Conservation (phyloP, 2,888 invertebrate genomes). For the Apoderus coryli region DNA sequence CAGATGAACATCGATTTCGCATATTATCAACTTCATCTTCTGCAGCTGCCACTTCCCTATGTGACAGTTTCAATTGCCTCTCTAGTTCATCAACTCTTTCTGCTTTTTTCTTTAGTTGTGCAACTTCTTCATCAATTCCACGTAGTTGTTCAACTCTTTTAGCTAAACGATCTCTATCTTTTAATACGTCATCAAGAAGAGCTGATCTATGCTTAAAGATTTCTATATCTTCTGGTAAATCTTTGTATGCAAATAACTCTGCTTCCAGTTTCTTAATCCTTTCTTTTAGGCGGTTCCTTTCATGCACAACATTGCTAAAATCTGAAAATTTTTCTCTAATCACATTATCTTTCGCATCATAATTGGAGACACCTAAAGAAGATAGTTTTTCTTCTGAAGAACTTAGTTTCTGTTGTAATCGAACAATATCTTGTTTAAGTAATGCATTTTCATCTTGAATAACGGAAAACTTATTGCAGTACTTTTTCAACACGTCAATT, state of each 20-base stretch:
- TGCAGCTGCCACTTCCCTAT: slow-evolving; percentile 13
- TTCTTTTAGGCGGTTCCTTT: slow-evolving; percentile 22
- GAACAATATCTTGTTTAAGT: slow-evolving; percentile 24
- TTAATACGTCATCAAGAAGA: slow-evolving; percentile 23
- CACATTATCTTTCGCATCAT: too few species aligned
- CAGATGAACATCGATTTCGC: slow-evolving; percentile 16
- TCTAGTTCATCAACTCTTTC: slow-evolving; percentile 22
- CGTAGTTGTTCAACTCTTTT: slow-evolving; percentile 21
- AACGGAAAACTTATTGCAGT: slow-evolving; percentile 25
- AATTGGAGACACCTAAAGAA: too few species aligned
- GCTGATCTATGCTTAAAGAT: slow-evolving; percentile 22
- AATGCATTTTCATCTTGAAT: slow-evolving; percentile 27
- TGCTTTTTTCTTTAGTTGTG: slow-evolving; percentile 17
- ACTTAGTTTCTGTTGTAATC: slow-evolving; percentile 19
- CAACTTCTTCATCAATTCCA: slow-evolving; percentile 21
- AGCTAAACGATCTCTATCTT: slow-evolving; percentile 22
- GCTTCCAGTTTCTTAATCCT: slow-evolving; percentile 23
- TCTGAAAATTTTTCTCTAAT: slow-evolving; percentile 16
- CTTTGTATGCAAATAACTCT: slow-evolving; percentile 22
- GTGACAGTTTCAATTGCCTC: slow-evolving; percentile 17
- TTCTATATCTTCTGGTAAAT: slow-evolving; percentile 24
- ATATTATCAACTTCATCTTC: slow-evolving; percentile 19
- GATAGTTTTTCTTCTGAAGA: slow-evolving; percentile 15
- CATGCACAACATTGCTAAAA: slow-evolving; percentile 18
- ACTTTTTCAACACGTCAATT: slow-evolving; percentile 25